Percentiles rank a stretch among this genome's conserved stretches.
Conservation (phyloP, 2,888 invertebrate genomes). For the Meteorus cinctellus region DNA sequence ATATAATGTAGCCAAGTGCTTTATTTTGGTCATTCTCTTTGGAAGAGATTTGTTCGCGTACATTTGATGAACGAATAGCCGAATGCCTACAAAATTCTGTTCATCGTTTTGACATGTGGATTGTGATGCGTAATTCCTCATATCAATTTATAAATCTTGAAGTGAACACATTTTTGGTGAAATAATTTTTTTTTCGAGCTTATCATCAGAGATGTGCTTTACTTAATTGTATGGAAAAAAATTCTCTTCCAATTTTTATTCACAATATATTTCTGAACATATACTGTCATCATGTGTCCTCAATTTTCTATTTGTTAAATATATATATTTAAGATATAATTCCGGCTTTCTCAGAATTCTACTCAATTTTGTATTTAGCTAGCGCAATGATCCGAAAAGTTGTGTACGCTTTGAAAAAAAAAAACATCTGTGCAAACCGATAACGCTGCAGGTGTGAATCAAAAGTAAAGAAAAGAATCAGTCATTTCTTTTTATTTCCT, state of each 20-base stretch:
- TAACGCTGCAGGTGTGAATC: conserved; percentile 32
- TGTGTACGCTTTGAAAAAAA: not conserved
- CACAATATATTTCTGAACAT: not conserved
- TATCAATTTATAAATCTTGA: too few relatives aligned
- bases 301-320: conserved; percentile 7
- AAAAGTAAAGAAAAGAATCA: conserved; percentile 23
- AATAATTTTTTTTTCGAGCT: too few relatives aligned
- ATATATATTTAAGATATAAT: conserved; percentile 11
- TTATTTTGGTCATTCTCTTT: not conserved
- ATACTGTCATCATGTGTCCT: conserved; percentile 3
- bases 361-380: not conserved
- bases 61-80: not conserved
- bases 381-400: not conserved
- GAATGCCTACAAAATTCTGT: not conserved
- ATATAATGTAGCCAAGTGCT: not conserved
- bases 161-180: too few relatives aligned
- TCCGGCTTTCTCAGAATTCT: conserved; percentile 4
- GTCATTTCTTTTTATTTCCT: conserved; percentile 19
- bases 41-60: not conserved
- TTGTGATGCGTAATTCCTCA: too few relatives aligned
- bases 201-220: too few relatives aligned
- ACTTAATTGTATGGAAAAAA: too few relatives aligned
- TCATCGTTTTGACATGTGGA: not conserved
- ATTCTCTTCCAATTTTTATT: not conserved
- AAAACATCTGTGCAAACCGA: conserved; percentile 25